These are phyloP conservation scores for Odontamblyopus lacepedii DNA, from an alignment of 2,797 vertebrate species.

Conservation along the genomic window DNA sequence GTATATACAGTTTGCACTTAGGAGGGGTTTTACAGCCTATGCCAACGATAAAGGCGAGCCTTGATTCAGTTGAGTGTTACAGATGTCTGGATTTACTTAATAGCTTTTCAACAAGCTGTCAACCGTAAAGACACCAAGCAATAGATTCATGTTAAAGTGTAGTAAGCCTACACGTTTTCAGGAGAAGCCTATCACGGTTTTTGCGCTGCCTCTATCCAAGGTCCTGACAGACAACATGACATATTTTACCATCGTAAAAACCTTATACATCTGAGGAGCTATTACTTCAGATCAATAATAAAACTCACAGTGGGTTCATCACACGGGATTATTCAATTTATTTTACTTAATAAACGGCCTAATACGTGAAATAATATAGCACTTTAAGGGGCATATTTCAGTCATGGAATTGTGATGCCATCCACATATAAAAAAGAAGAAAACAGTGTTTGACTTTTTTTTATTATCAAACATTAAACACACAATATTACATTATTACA, in stretches of 20 bases:
- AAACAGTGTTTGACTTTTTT: not conserved
- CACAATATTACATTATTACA: not conserved
- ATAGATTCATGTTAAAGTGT: no score
- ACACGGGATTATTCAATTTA: not conserved
- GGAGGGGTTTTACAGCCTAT: not conserved
- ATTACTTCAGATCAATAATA: not conserved
- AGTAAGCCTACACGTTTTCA: no score
- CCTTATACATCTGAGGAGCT: not conserved
- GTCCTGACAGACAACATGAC: constrained; percentile 30
- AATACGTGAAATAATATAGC: no score
- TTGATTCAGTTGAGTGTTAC: no score
- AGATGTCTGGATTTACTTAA: no score
- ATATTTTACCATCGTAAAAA: not conserved
- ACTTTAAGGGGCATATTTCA: no score
- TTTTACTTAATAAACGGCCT: not conserved
- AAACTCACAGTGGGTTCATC: not conserved
- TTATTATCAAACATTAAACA: not conserved
- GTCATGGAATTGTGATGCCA: not conserved
- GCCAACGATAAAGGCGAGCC: not conserved
- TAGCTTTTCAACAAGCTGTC: no score
- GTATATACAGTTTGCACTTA: not conserved
- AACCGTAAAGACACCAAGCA: no score
- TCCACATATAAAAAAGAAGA: not conserved
- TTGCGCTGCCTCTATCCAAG: constrained; percentile 45
- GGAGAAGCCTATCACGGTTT: not conserved